phyloP scores from a whole-genome alignment of 2,797 vertebrate species.

The Tamandua tetradactyla region DNA sequence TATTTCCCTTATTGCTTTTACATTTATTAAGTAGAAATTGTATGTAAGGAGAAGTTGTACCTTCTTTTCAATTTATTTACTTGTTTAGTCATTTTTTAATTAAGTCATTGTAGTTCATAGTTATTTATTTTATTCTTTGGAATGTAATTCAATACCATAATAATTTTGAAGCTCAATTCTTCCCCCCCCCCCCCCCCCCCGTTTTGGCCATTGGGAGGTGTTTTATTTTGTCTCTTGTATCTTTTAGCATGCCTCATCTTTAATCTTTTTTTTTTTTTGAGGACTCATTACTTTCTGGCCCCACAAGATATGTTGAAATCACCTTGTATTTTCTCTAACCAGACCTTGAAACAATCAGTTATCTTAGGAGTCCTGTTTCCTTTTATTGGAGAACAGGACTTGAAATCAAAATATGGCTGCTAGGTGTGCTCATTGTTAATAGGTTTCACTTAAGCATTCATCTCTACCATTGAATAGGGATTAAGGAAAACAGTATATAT shows the following conservation, averaged over 20 bases:
- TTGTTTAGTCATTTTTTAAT: neutral
- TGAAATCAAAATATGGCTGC: too few species aligned
- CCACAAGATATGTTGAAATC: neutral
- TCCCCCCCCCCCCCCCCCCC: too few species aligned
- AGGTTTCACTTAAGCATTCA: neutral
- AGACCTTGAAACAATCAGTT: neutral
- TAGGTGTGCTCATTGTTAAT: neutral
- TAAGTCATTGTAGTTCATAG: neutral
- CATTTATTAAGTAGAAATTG: neutral
- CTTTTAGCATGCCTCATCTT: neutral
- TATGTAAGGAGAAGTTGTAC: neutral
- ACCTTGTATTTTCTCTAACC: neutral
- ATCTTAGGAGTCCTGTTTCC: neutral
- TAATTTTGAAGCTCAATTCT: neutral
- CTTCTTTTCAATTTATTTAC: neutral
- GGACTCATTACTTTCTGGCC: neutral
- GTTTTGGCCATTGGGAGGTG: neutral
- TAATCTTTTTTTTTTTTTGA: neutral
- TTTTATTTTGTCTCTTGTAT: neutral
- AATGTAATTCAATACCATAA: neutral
- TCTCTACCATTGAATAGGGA: neutral
- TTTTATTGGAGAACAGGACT: too few species aligned
- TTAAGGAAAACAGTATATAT: neutral
- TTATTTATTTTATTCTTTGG: neutral
- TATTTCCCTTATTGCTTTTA: neutral